Evolutionary conservation across 2,888 invertebrate species (phyloP).

Genomic region (Pachymerium ferrugineum): DNA sequence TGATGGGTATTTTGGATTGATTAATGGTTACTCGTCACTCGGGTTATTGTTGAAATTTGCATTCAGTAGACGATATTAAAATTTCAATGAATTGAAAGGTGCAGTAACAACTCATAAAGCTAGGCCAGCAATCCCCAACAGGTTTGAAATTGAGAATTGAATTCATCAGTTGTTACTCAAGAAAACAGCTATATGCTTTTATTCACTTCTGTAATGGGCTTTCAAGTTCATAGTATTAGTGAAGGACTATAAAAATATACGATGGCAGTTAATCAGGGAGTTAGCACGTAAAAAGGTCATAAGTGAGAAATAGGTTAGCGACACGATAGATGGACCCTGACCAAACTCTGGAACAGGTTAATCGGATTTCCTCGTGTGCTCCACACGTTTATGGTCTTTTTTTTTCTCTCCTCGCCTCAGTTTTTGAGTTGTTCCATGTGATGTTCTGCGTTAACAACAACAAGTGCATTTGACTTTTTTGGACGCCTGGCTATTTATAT

Average conservation of each 20-base stretch:
- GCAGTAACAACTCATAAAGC: no score
- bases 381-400: conserved; percentile 18
- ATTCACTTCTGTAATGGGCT: not conserved
- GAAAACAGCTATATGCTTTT: no score
- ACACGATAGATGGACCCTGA: not conserved
- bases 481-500: not conserved
- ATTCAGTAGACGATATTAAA: not conserved
- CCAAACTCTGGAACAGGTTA: not conserved
- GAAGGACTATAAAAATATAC: not conserved
- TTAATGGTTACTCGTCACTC: not conserved
- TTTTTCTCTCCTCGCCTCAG: not conserved
- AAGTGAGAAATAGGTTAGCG: not conserved
- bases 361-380: conserved; percentile 13
- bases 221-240: not conserved
- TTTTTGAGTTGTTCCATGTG: no score
- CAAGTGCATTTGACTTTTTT: conserved; percentile 1
- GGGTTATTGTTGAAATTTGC: not conserved
- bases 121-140: no score
- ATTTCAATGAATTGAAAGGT: no score
- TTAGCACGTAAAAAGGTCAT: conserved; percentile 15
- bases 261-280: not conserved
- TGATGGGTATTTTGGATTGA: not conserved
- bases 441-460: not conserved
- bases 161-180: no score
- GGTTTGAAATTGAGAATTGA: no score